Evolutionary conservation across 2,797 vertebrate species (phyloP), one percentile per base, ranked within the genome.

Genomic region (Gephyroberyx darwinii): DNA sequence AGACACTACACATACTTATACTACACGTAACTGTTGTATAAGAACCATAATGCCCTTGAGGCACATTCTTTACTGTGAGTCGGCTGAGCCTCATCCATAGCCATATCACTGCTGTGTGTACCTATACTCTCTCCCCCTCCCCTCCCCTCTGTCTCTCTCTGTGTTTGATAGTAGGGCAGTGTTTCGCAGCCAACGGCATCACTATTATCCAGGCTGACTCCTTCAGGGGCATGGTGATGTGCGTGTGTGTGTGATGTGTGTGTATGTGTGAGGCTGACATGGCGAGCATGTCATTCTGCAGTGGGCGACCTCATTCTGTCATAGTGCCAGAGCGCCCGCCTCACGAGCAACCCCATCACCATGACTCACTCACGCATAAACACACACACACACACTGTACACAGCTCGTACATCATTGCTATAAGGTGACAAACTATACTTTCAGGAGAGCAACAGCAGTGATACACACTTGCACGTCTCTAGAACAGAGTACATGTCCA

Each of bases 221-320:
- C 81, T 86, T 86, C 69, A 73, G 81, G 83, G 74, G 73, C 64
- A 74, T 35, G 37, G 51, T 75, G 69, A 69, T 78, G 74, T 64
- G 41, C 30, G 66, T 47, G 65, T 45, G 22, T 35, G 72, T 45
- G 65, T 39, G 31, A 48, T 69, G 74, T 52, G 62, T 0, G 58
- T 0, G 48, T 3, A 19, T 53, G 58, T 43, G 62, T 60, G 56
- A 65, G 78, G 65, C 78, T 86, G 84, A 89, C 81, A 82, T 87
- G 73, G 85, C 69, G 80, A 90, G 91, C 69, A 53, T 91, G 92
- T 91, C 91, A 90, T 90, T 90, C 81, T 87, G 83, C 78, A 88
- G 85, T 35, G 63, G 72, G 70, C 75, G 90, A 93, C 93, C 93
- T 91, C 92, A 94, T 94, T 94, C 93, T 94, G 93, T 94, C 93